Evolutionary conservation across 2,888 invertebrate genomes (phyloP), one percentile per base, ranked within the genome.

Genomic region (Allolobophora icterica): DNA sequence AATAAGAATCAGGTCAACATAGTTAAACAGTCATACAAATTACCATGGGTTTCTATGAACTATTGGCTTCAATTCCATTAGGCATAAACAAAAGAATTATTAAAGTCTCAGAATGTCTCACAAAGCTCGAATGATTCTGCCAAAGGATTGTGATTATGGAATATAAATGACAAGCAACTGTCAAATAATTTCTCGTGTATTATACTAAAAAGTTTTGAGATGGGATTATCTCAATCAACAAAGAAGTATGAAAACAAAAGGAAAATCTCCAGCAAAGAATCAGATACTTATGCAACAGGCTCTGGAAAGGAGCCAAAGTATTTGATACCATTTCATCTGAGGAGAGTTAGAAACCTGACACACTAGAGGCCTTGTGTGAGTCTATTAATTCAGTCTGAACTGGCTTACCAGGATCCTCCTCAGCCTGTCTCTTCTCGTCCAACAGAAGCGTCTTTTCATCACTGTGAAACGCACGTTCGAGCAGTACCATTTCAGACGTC

Each of bases 401-500:
- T 24, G 58, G 4, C 58, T 71, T 71, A 71, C 90, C 90, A 40
- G 90, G 90, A 90, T 90, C 40, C 0, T 90, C 90, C 33, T 40
- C 38, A 33, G 90, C 90, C 38, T 84, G 90, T 84, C 38, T 34
- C 21, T 84, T 83, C 87, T 90, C 90, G 0, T 90, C 84, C 38
- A 42, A 33, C 34, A 90, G 45, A 35, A 90, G 84, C 38, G 38
- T 17, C 33, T 84, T 40, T 45, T 90, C 90, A n/a, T 83, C 83
- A 15, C 84, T 84, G 84, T 84, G 38, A 38, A 90, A 90, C 21
- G 90, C 84, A 30, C 90, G 38, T 33, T 84, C 84, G 11, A 90
- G 90, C n/a, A 90, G n/a, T 24, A 90, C 90, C 84, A 84, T 84
- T 45, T 90, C 90, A 19, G 90, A 83, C 15, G 90, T 90, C 38